Conservation (phyloP, 2,113 vertebrate genomes). For the Nymphicus hollandicus region DNA sequence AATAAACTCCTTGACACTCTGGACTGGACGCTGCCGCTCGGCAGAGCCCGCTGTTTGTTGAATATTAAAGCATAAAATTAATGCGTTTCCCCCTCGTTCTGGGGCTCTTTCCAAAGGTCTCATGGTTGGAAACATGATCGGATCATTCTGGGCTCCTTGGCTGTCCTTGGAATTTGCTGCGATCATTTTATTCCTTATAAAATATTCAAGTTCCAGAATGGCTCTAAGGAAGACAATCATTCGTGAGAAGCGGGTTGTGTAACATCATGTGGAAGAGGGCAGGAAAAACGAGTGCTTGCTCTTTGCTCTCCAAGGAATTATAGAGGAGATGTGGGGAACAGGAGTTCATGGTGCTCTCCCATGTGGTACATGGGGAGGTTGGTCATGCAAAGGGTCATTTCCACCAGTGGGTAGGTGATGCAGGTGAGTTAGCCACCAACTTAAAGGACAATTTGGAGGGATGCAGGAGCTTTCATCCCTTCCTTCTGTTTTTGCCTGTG, state of each 20-base stretch:
- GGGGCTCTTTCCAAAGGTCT: constrained; percentile 65
- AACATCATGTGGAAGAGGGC: background rate
- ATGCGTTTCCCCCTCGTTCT: constrained; percentile 66
- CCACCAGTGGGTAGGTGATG: background rate
- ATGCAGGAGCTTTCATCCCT: background rate
- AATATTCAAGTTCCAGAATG: constrained; percentile 1
- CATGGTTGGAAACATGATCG: constrained; percentile 59
- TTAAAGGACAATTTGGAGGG: background rate
- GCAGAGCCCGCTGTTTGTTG: constrained; percentile 73
- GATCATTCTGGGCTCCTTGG: constrained; percentile 47
- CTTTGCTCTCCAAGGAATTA: background rate
- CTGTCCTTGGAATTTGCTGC: constrained; percentile 36
- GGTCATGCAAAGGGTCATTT: background rate
- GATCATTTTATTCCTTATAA: constrained; percentile 39
- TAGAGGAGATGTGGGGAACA: background rate
- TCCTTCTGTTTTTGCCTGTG: background rate
- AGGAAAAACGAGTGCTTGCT: background rate
- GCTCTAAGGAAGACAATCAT: background rate
- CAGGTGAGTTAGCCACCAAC: accelerated
- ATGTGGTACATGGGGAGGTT: accelerated
- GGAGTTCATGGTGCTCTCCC: background rate
- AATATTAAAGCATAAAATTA: constrained; percentile 75
- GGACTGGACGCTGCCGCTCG: constrained; percentile 68
- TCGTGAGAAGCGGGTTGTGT: background rate
- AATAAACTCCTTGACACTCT: constrained; percentile 83